phyloP scores from a whole-genome alignment of 2,888 invertebrate species.

The Acanthosoma haemorrhoidale region DNA sequence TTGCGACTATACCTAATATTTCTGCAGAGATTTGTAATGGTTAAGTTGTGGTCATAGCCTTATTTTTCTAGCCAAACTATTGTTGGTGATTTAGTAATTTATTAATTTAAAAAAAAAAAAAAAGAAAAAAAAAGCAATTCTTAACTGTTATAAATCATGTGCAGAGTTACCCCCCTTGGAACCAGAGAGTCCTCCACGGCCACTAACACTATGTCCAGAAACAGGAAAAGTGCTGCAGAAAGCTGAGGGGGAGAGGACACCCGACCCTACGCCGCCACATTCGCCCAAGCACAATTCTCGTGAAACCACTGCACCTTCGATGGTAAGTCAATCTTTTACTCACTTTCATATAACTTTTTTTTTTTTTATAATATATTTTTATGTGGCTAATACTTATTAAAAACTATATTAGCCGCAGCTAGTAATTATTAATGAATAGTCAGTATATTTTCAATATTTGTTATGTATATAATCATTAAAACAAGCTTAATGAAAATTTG shows the following conservation, averaged over 20 bases:
- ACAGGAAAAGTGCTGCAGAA: slow-evolving; percentile 52
- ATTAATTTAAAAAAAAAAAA: not conserved
- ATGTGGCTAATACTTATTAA: too few relatives aligned
- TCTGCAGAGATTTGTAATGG: too few relatives aligned
- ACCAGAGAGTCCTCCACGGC: slow-evolving; percentile 61
- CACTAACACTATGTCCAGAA: slow-evolving; percentile 65
- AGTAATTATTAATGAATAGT: too few relatives aligned
- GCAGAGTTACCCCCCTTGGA: slow-evolving; percentile 50
- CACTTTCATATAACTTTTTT: not conserved
- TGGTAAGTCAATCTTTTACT: not conserved
- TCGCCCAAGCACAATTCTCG: slow-evolving; percentile 45
- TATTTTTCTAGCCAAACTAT: not conserved
- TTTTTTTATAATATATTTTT: not conserved
- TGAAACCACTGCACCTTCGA: not conserved
- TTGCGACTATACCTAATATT: too few relatives aligned
- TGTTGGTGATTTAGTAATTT: not conserved
- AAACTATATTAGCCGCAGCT: too few relatives aligned
- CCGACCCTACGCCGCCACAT: slow-evolving; percentile 49
- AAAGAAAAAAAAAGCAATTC: too few relatives aligned
- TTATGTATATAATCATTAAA: too few relatives aligned
- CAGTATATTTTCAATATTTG: too few relatives aligned
- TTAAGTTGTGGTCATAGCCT: too few relatives aligned
- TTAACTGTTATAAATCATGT: slow-evolving; percentile 16
- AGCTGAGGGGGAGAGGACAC: slow-evolving; percentile 58
- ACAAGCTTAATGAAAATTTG: too few relatives aligned